Evolutionary conservation across 2,797 vertebrate genomes (phyloP).

Genomic region (Cyprinella venusta): DNA sequence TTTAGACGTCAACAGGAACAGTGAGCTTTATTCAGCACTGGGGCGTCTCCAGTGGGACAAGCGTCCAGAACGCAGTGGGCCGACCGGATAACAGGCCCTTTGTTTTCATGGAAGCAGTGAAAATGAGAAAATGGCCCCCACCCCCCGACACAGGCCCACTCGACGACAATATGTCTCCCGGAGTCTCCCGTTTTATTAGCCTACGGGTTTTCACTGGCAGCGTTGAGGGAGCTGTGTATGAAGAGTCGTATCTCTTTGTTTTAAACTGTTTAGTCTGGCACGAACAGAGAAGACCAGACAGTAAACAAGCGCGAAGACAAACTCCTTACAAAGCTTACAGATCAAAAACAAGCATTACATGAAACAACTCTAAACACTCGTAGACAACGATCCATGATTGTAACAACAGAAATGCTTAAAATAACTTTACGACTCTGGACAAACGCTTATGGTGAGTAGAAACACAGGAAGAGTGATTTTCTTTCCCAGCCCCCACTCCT

Average conservation of each 20-base stretch:
- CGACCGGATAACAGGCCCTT: slow-evolving; percentile 90
- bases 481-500: slow-evolving; percentile 45
- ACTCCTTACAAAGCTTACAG: not conserved
- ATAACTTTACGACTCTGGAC: slow-evolving; percentile 21
- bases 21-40: slow-evolving; percentile 72
- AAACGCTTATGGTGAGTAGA: slow-evolving; percentile 26
- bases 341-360: not conserved
- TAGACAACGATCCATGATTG: not conserved
- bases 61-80: slow-evolving; percentile 81
- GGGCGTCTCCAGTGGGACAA: slow-evolving; percentile 80
- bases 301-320: not conserved
- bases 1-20: not conserved
- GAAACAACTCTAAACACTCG: not conserved
- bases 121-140: slow-evolving; percentile 89
- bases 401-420: not conserved
- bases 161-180: slow-evolving; percentile 71
- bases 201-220: not conserved
- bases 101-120: slow-evolving; percentile 89
- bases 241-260: not conserved
- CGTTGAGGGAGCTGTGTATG: not conserved
- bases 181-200: slow-evolving; percentile 42
- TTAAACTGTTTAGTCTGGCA: not conserved
- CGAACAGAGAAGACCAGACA: not conserved
- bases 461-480: slow-evolving; percentile 23
- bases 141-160: slow-evolving; percentile 81